phyloP scores from a whole-genome alignment of 1,140 invertebrate species.

The Oppia nitens region DNA sequence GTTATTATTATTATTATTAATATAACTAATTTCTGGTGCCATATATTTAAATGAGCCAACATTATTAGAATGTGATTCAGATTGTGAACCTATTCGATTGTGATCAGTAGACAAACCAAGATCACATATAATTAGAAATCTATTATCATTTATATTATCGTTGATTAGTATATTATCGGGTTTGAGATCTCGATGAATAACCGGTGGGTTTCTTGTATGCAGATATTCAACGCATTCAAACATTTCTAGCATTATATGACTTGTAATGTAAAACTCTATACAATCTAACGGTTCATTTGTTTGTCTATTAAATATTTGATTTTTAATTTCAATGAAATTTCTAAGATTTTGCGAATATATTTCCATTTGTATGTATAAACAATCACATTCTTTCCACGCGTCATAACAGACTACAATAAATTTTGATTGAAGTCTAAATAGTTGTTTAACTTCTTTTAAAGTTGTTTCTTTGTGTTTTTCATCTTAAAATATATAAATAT shows the following conservation, averaged over 20 bases:
- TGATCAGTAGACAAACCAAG: constrained; percentile 91
- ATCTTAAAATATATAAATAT: no score
- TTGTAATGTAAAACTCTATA: not conserved
- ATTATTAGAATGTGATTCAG: not conserved
- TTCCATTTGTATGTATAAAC: not conserved
- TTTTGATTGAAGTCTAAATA: not conserved
- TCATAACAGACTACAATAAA: not conserved
- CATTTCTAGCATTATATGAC: not conserved
- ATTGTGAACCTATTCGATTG: constrained; percentile 29
- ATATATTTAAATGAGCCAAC: not conserved
- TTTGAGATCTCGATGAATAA: constrained; percentile 81
- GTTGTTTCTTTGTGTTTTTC: no score
- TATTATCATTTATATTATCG: constrained; percentile 37
- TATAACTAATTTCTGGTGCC: not conserved
- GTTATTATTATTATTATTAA: no score
- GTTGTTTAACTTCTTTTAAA: no score
- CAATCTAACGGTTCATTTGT: not conserved
- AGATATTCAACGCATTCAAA: not conserved
- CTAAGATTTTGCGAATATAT: not conserved
- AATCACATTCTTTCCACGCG: not conserved
- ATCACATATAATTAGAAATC: constrained; percentile 72
- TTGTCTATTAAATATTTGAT: not conserved
- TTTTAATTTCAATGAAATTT: not conserved
- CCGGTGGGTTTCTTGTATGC: constrained; percentile 29
- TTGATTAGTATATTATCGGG: constrained; percentile 92